Base-by-base conservation (phyloP, 2,888 invertebrate genomes). In the Portevinia maculata region DNA sequence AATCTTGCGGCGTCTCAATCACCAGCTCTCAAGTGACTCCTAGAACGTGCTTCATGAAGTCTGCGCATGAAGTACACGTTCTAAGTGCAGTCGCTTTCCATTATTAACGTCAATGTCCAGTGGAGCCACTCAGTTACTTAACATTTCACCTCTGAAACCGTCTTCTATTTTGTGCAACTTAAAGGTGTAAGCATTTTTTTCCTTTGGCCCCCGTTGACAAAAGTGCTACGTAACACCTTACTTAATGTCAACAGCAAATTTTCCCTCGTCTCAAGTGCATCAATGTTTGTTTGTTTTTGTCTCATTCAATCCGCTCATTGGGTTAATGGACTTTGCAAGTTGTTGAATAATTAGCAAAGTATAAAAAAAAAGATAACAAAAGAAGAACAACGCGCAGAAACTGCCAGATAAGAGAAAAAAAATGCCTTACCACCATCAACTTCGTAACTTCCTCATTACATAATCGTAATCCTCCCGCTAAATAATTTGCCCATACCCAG, bases 251-350 rank as follows among this genome's bases (percentile, higher is more conserved):
- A 71, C 70, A 76, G 34, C 34, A 70, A 70, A 48, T 60, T 7
- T 57, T 32, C 21, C 69, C 30, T 46, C 46, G 74, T 75, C 74
- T 75, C 67, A 75, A 75, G 74, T 73, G 70, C 62, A 70, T 76
- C 34, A 46, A 17, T 70, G 39, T 79, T 60, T 69, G 37, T 70
- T 79, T 79, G 21, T 69, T 79, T 64, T 46, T 64, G 37, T 73
- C 46, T 64, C 48, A 55, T 39, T 60, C 70, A 78, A 70, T 78
- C 71, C 71, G 75, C 37, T 79, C 76, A 81, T 65, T 81, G 81
- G 81, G 81, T 81, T 70, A 81, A 81, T 76, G 81, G 81, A 76
- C 81, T 81, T 76, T 70, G 70, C 7, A 24, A 15, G n/a, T 65
- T 76, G 81, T 71, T 81, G 59, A 81, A 81, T 81, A 75, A 71